Base-by-base conservation (phyloP, 2,888 invertebrate genomes). In the Entomobrya proxima region DNA sequence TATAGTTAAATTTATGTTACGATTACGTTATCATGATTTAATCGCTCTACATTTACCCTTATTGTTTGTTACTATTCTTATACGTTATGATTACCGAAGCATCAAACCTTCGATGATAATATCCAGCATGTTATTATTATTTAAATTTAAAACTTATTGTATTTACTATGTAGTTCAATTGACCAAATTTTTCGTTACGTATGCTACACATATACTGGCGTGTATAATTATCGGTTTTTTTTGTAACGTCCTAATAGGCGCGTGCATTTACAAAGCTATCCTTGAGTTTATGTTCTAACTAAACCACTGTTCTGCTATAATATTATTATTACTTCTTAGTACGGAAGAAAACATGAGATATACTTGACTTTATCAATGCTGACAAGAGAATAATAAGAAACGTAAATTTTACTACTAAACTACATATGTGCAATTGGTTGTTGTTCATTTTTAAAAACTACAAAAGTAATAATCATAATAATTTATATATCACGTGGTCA, bases 361-460 rank as follows among this genome's bases (percentile, higher is more conserved):
- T 50, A 72, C 47, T 72, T 72, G 72, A 72, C 72, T 72, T 44
- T 72, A 72, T 72, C 44, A 27, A 69, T 50, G 72, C 47, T 72
- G 72, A 72, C 47, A 72, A 47, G 72, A 44, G 47, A 58, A 61
- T 35, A 69, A 44, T 72, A 72, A 47, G 72, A 72, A 47, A 72
- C 72, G 30, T 55, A 75, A 52, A 35, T 15, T 18, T 52, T 74
- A 44, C 47, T 52, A 52, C 32, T 9, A 32, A 47, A 5, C n/a
- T 50, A 55, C 2, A 11, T 75, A 18, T 75, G 75, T 75, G 75
- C 55, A 75, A 75, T 75, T 75, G 52, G 75, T 75, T 75, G 74
- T 74, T 74, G 75, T 75, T 75, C 75, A 75, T 55, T 75, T 64
- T 40, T 55, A 18, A 55, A 75, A 37, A 55, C 18, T 18, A 35